A percentile compares a stretch with the other conserved stretches of the same genome.
These are phyloP conservation scores for Muscina levida DNA, from an alignment of 2,888 invertebrate genomes.

Conservation along the genomic window DNA sequence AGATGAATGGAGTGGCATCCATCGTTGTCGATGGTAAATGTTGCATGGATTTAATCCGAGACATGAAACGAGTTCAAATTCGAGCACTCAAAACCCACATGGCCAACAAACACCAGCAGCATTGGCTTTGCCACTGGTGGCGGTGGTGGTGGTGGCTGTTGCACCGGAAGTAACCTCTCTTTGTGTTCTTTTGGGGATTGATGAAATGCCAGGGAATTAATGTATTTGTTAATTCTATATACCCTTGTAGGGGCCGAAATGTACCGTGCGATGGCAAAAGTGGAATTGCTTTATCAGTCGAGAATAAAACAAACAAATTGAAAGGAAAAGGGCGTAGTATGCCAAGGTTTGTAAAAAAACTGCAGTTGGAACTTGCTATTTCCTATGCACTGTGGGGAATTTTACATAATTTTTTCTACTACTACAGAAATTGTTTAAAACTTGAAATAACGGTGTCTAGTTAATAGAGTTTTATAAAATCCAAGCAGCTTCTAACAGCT, in stretches of 20 bases:
- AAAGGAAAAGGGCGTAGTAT: too few species aligned
- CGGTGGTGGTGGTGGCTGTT: neutral
- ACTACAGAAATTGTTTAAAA: too few species aligned
- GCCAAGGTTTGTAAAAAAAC: too few species aligned
- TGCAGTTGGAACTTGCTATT: too few species aligned
- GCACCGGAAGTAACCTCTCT: conserved; percentile 38
- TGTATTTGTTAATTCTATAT: conserved; percentile 23
- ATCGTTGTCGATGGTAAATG: neutral
- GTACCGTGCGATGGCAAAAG: neutral
- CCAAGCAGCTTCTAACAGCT: too few species aligned
- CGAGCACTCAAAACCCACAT: neutral
- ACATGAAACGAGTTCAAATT: conserved; percentile 3
- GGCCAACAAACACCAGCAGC: too few species aligned
- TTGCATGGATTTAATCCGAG: conserved; percentile 17
- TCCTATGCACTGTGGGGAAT: too few species aligned
- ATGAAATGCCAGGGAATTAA: conserved; percentile 29
- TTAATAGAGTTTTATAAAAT: too few species aligned
- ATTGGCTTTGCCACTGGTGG: neutral
- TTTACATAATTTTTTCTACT: too few species aligned
- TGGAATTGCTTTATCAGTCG: neutral
- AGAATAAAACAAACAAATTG: too few species aligned
- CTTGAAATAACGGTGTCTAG: too few species aligned
- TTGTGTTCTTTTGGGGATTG: conserved; percentile 22
- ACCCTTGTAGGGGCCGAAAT: neutral
- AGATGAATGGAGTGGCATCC: neutral